Evolutionary conservation across 2,113 vertebrate genomes (phyloP).

Genomic region (Malurus melanocephalus): DNA sequence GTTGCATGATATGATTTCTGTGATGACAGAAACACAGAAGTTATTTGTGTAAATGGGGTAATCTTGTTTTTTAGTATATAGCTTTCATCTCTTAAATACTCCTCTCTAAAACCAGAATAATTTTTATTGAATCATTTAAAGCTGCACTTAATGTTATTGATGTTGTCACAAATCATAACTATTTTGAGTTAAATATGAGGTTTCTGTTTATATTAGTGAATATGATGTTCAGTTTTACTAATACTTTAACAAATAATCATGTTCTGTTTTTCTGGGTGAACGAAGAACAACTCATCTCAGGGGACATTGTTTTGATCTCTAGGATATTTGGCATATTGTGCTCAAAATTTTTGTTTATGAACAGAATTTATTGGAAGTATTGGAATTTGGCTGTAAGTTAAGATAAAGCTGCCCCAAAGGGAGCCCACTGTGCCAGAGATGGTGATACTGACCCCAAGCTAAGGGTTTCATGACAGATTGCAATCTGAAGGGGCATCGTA

Average conservation of each 20-base stretch:
- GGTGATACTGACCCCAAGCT: neutral
- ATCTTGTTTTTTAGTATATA: slow-evolving; percentile 6
- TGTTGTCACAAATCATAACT: neutral
- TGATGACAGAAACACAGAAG: neutral
- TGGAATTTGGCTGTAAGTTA: neutral
- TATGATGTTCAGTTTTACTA: neutral
- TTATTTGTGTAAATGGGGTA: slow-evolving; percentile 32
- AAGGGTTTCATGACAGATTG: neutral
- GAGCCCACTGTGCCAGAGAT: neutral
- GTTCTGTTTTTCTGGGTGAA: neutral
- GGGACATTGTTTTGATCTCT: neutral
- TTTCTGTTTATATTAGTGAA: slow-evolving; percentile 4
- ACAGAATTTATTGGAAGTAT: neutral
- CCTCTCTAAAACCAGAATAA: neutral
- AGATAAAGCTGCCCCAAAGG: neutral
- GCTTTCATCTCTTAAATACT: slow-evolving; percentile 4
- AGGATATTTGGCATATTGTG: neutral
- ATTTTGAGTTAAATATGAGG: slow-evolving; percentile 1
- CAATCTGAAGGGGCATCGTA: neutral
- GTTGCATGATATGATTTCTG: neutral
- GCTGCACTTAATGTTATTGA: slow-evolving; percentile 43
- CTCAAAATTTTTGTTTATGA: neutral
- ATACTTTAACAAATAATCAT: slow-evolving; percentile 15
- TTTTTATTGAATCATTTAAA: slow-evolving; percentile 37
- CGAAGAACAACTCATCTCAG: neutral